A percentile compares a stretch with the other conserved stretches of the same genome.
Conservation (phyloP, 2,113 vertebrate genomes). For the Accipiter virgatus region DNA sequence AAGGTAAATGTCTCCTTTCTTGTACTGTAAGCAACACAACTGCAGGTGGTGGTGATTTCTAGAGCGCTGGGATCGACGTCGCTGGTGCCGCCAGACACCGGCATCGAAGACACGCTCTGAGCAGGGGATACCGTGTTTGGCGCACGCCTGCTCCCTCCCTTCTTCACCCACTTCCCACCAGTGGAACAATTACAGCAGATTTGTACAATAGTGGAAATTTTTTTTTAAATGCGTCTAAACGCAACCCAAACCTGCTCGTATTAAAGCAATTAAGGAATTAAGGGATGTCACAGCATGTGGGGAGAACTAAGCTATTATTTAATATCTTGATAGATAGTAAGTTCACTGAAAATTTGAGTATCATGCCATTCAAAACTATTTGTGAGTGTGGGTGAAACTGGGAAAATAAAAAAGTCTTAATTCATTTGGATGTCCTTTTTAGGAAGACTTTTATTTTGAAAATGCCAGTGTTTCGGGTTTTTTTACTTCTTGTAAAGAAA, state of each 20-base stretch:
- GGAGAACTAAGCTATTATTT: background rate
- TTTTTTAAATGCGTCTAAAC: background rate
- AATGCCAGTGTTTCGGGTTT: background rate
- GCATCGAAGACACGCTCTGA: background rate
- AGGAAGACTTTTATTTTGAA: background rate
- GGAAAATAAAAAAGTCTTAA: background rate
- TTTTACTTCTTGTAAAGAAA: background rate
- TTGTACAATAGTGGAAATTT: rapidly evolving
- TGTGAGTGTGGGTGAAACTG: background rate
- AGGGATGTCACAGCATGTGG: background rate
- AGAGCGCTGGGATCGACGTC: background rate
- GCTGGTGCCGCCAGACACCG: too few species aligned
- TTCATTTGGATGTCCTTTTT: background rate
- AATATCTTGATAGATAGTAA: background rate
- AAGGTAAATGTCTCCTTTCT: background rate
- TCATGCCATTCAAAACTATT: background rate
- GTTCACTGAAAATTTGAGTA: background rate
- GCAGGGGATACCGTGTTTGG: background rate
- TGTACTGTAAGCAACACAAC: background rate
- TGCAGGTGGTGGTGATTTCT: background rate
- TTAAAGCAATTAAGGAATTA: slow-evolving; percentile 45
- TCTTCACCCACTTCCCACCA: background rate
- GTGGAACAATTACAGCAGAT: background rate
- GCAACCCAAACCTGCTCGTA: background rate
- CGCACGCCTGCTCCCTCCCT: background rate